These are phyloP conservation scores for Neuroterus valhalla DNA, from an alignment of 1,140 invertebrate genomes.

Conservation along the genomic window DNA sequence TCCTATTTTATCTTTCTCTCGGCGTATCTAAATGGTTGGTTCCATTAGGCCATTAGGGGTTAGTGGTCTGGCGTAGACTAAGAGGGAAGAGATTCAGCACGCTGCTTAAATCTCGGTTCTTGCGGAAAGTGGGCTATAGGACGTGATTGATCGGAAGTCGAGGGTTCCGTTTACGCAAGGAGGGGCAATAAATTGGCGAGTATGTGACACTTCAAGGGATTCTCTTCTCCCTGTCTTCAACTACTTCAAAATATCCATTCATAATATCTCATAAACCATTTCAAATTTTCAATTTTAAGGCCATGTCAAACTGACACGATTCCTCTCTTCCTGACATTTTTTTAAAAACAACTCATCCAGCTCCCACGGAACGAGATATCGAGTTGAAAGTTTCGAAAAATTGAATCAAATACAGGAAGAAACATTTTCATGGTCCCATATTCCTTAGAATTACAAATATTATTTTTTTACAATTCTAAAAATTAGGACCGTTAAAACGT, in stretches of 20 bases:
- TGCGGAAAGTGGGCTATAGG: constrained; percentile 50
- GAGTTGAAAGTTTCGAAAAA: too few relatives aligned
- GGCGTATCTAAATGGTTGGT: constrained; percentile 4
- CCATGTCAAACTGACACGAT: too few relatives aligned
- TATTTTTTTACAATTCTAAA: too few relatives aligned
- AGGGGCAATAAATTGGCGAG: constrained; percentile 41
- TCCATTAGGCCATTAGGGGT: constrained; percentile 30
- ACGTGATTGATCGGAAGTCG: constrained; percentile 60
- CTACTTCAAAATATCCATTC: background rate
- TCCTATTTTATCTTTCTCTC: constrained; percentile 36
- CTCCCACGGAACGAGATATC: too few relatives aligned
- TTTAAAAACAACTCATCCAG: too few relatives aligned
- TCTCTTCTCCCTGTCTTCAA: background rate
- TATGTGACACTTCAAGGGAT: constrained; percentile 16
- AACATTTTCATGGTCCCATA: too few relatives aligned
- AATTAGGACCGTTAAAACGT: too few relatives aligned
- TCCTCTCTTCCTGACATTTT: too few relatives aligned
- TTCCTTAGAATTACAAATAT: too few relatives aligned
- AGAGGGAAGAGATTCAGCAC: constrained; percentile 30
- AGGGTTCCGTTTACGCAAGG: constrained; percentile 35
- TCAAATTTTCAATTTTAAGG: too few relatives aligned
- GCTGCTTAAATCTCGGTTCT: constrained; percentile 51
- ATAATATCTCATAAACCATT: background rate
- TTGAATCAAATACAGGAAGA: too few relatives aligned
- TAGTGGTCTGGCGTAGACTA: constrained; percentile 16